Evolutionary conservation across 2,888 invertebrate genomes (phyloP), one percentile per base, ranked within the genome.

Genomic region (Amphipoea lucens): DNA sequence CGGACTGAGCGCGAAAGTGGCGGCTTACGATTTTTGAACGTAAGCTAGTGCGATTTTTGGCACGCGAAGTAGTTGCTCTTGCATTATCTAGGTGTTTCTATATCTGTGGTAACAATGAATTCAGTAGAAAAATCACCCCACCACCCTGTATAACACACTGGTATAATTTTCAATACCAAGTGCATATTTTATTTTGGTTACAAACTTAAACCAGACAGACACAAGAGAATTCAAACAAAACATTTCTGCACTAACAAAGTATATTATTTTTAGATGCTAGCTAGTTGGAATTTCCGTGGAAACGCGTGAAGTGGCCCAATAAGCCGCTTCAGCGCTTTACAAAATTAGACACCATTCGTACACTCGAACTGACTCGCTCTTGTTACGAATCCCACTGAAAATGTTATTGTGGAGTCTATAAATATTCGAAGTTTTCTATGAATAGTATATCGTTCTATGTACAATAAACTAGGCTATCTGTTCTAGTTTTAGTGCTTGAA

Each of bases 311-410:
- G 68, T 72, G 62, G 45, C 42, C 57, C 72, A 82, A 84, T 84
- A 74, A 86, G 63, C 75, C 62, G 62, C 73, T 78, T n/a, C 70
- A 77, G 74, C 54, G 87, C 87, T 86, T 86, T 78, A 84, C 83
- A 83, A 86, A 84, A 84, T 84, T 86, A 86, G 75, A 65, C 42
- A 60, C 73, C 23, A 84, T 84, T 86, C 75, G 51, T 68, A 65
- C 60, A 70, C 57, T 75, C 70, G 82, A 67, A 63, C 67, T 23
- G 66, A 42, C 69, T 65, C 65, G 29, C 29, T 48, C 48, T 72
- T 84, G 86, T 78, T 82, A 65, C 51, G 62, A 42, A 54, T 75
- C 54, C 17, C 54, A 29, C 62, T 74, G 75, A 71, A 83, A 78
- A 86, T 86, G 62, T 82, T 78, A 82, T 82, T 77, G 82, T 77